phyloP scores from a whole-genome alignment of 2,888 invertebrate species.

The Ectemnius lituratus region DNA sequence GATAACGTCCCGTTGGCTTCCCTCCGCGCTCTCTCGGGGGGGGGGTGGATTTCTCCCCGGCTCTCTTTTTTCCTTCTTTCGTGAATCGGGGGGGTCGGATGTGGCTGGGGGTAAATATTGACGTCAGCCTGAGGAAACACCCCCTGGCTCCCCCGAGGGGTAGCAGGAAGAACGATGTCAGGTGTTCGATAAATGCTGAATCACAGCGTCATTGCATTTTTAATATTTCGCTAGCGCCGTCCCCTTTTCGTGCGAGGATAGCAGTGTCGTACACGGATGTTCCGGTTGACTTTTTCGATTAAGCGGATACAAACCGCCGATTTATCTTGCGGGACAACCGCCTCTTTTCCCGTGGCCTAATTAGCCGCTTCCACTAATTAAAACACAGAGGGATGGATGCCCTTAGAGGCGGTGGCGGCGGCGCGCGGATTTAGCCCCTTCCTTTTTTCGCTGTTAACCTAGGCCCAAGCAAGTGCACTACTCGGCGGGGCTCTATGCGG shows the following conservation, averaged over 20 bases:
- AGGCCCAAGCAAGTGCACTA: not conserved
- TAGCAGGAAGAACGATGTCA: constrained; percentile 36
- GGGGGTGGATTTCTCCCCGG: not conserved
- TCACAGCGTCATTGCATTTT: constrained; percentile 51
- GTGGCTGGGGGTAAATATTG: constrained; percentile 28
- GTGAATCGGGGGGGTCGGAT: not conserved
- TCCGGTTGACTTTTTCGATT: not conserved
- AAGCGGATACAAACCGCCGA: not conserved
- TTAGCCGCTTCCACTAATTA: constrained; percentile 2
- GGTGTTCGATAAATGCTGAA: constrained; percentile 52
- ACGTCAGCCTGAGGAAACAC: constrained; percentile 27
- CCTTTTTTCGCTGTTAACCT: not conserved
- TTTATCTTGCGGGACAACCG: not conserved
- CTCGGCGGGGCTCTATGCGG: not conserved
- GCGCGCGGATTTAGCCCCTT: not conserved
- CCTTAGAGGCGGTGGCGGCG: not conserved
- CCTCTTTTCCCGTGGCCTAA: constrained; percentile 3
- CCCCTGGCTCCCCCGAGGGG: constrained; percentile 10
- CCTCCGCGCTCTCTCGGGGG: constrained; percentile 5
- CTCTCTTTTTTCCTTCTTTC: not conserved
- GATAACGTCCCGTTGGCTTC: constrained; percentile 13
- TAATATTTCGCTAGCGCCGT: constrained; percentile 32
- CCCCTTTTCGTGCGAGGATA: constrained; percentile 9
- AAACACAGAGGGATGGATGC: not conserved
- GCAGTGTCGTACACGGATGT: not conserved